These are phyloP conservation scores for Eupeodes corollae DNA, from an alignment of 1,140 invertebrate species.

Conservation along the genomic window DNA sequence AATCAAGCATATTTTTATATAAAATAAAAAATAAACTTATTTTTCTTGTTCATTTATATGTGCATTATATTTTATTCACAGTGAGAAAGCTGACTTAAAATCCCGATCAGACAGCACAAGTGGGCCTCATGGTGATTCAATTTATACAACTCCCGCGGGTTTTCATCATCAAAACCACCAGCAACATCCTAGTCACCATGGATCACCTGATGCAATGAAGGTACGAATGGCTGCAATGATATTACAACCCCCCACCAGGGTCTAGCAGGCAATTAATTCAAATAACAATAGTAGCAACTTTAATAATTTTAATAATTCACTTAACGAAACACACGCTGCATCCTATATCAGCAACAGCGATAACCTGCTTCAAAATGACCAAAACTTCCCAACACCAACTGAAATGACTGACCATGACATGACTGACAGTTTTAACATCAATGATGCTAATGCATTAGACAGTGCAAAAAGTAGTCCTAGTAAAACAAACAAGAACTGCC, in stretches of 20 bases:
- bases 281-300: conserved; percentile 17
- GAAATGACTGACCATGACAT: conserved; percentile 6
- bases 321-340: conserved; percentile 11
- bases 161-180: conserved; percentile 27
- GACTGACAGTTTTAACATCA: no score
- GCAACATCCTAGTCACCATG: conserved; percentile 22
- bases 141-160: conserved; percentile 36
- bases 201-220: conserved; percentile 61
- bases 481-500: background rate
- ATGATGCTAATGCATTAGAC: background rate
- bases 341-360: conserved; percentile 12
- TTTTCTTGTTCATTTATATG: conserved; percentile 8
- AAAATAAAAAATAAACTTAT: no score
- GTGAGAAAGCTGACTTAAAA: conserved; percentile 39
- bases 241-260: conserved; percentile 65
- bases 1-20: no score
- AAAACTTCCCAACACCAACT: conserved; percentile 7
- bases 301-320: conserved; percentile 12
- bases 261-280: conserved; percentile 47
- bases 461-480: background rate
- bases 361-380: conserved; percentile 20
- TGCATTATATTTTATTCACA: conserved; percentile 8
- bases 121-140: conserved; percentile 37
- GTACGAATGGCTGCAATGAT: conserved; percentile 66
- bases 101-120: conserved; percentile 37